These are phyloP conservation scores for Porites divaricata DNA, from an alignment of 92 coral and sea anemone species.

Conservation along the genomic window DNA sequence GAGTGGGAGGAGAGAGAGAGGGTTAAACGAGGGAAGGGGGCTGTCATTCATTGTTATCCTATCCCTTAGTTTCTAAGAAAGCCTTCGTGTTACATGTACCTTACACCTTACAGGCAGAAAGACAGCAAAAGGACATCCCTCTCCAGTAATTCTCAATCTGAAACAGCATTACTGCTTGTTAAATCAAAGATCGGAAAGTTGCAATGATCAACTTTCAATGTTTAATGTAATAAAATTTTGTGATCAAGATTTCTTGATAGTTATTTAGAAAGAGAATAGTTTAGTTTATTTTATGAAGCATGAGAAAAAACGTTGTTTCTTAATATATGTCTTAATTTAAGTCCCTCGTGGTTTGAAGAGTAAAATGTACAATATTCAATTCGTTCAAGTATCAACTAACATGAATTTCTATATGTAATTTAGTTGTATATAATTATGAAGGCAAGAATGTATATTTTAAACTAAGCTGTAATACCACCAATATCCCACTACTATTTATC, in stretches of 20 bases:
- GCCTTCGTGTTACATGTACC: no score
- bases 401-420: background rate
- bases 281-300: constrained; percentile 31
- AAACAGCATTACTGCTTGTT: background rate
- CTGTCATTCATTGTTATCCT: no score
- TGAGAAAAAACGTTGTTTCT: constrained; percentile 25
- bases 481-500: background rate
- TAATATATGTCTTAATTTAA: constrained; percentile 40
- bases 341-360: constrained; percentile 16
- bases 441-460: background rate
- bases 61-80: no score
- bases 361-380: constrained; percentile 26
- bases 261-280: constrained; percentile 15
- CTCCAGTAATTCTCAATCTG: background rate
- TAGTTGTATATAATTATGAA: background rate
- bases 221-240: background rate
- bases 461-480: background rate
- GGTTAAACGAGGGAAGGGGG: no score
- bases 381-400: constrained; percentile 22
- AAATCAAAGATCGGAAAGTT: background rate
- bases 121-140: background rate
- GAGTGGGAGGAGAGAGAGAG: no score
- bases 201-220: background rate
- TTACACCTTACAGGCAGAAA: background rate
- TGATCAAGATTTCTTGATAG: constrained; percentile 6